Evolutionary conservation across 2,113 vertebrate genomes (phyloP).

Genomic region (Peromyscus leucopus): DNA sequence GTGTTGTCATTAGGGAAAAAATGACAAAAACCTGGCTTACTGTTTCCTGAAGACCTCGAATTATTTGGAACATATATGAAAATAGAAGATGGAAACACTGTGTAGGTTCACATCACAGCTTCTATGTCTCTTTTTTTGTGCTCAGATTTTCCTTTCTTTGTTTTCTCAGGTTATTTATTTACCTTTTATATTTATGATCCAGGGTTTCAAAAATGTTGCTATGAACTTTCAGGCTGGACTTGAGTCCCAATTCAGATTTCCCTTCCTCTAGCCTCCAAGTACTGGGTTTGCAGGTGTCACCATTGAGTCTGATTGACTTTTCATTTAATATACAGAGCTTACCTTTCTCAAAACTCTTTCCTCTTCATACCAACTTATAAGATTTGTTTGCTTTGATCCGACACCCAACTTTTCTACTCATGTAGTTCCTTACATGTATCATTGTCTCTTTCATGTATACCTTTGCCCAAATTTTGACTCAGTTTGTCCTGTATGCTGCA

Average conservation of each 20-base stretch:
- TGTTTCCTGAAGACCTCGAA: neutral
- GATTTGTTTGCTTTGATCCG: neutral
- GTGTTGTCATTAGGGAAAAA: rapidly evolving
- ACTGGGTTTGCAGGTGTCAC: neutral
- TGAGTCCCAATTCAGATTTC: neutral
- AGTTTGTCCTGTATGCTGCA: neutral
- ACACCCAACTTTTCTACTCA: neutral
- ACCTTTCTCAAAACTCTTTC: neutral
- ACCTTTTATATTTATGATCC: too few relatives aligned
- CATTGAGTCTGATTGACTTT: neutral
- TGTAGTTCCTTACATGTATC: neutral
- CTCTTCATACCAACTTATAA: neutral
- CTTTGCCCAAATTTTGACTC: neutral
- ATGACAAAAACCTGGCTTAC: neutral
- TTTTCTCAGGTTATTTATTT: neutral
- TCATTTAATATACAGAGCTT: neutral
- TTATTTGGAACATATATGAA: neutral
- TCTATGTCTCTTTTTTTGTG: neutral
- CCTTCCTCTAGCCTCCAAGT: neutral
- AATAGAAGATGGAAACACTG: neutral
- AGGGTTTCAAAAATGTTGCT: neutral
- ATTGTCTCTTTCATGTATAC: neutral
- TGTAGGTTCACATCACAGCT: neutral
- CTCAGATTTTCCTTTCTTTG: neutral
- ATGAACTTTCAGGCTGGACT: neutral